Percentiles rank a stretch among this genome's conserved stretches.
Conservation (phyloP, 2,888 invertebrate species). For the Chloromyia formosa region DNA sequence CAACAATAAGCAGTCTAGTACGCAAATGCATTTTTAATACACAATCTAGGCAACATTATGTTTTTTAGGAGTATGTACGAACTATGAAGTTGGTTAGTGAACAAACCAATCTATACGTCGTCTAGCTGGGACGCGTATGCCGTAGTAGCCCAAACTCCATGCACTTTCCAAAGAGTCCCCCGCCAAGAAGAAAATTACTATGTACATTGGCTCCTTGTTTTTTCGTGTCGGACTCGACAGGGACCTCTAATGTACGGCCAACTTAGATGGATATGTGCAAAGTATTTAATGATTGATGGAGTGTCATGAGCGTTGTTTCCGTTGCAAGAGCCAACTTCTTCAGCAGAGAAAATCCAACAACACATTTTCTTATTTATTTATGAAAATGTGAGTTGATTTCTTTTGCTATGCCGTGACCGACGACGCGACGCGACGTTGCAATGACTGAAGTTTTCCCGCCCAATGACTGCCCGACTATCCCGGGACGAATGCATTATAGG, state of each 20-base stretch:
- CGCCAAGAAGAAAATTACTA: slow-evolving; percentile 32
- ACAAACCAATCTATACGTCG: too few species aligned
- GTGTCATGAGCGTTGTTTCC: slow-evolving; percentile 42
- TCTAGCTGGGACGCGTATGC: not conserved
- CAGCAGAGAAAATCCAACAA: slow-evolving; percentile 18
- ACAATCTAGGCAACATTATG: slow-evolving; percentile 18
- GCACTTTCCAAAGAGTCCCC: slow-evolving; percentile 19
- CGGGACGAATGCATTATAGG: too few species aligned
- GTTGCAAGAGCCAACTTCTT: slow-evolving; percentile 33
- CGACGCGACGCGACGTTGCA: not conserved
- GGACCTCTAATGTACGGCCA: slow-evolving; percentile 18
- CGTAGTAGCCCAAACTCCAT: not conserved
- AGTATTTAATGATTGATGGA: slow-evolving; percentile 42
- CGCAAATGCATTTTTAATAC: slow-evolving; percentile 35
- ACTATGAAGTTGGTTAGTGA: not conserved
- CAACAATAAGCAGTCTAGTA: slow-evolving; percentile 7
- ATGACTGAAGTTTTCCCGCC: not conserved
- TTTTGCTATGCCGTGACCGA: not conserved
- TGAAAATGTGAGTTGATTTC: slow-evolving; percentile 38
- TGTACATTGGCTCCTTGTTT: slow-evolving; percentile 27
- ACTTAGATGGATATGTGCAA: slow-evolving; percentile 1
- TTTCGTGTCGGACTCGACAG: not conserved
- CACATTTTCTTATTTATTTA: slow-evolving; percentile 37
- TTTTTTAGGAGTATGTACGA: not conserved
- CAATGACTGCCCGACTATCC: not conserved